phyloP scores from a whole-genome alignment of 2,888 invertebrate genomes.

The Lumbricus terrestris region DNA sequence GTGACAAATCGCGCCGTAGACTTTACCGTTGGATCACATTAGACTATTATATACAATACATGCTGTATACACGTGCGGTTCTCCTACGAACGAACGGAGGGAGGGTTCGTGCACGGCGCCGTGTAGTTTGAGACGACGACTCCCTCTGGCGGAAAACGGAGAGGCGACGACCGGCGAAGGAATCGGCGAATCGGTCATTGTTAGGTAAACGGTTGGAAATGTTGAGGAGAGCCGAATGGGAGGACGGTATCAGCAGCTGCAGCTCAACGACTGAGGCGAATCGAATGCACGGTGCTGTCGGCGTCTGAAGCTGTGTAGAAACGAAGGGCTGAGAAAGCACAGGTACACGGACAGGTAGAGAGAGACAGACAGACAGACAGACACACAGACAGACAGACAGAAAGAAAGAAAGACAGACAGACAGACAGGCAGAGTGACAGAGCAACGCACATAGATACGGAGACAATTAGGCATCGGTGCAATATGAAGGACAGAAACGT shows the following conservation, averaged over 20 bases:
- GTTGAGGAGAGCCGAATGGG: background rate
- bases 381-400: too few relatives aligned
- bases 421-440: too few relatives aligned
- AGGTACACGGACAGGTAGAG: background rate
- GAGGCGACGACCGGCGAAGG: background rate
- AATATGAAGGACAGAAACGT: too few relatives aligned
- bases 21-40: background rate
- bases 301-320: background rate
- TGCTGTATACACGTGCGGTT: background rate
- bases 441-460: too few relatives aligned
- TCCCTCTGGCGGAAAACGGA: background rate
- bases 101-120: background rate
- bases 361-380: background rate
- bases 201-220: background rate
- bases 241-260: too few relatives aligned
- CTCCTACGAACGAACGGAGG: background rate
- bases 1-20: slow-evolving; percentile 3
- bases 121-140: slow-evolving; percentile 3
- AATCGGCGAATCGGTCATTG: background rate
- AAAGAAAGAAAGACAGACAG: too few relatives aligned
- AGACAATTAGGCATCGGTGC: too few relatives aligned
- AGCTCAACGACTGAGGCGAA: background rate
- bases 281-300: background rate
- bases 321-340: background rate
- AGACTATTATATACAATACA: background rate